A percentile compares a stretch with the other conserved stretches of the same genome.
Conservation (phyloP, 1,140 invertebrate species). For the Stenopsyche tienmushanensis region DNA sequence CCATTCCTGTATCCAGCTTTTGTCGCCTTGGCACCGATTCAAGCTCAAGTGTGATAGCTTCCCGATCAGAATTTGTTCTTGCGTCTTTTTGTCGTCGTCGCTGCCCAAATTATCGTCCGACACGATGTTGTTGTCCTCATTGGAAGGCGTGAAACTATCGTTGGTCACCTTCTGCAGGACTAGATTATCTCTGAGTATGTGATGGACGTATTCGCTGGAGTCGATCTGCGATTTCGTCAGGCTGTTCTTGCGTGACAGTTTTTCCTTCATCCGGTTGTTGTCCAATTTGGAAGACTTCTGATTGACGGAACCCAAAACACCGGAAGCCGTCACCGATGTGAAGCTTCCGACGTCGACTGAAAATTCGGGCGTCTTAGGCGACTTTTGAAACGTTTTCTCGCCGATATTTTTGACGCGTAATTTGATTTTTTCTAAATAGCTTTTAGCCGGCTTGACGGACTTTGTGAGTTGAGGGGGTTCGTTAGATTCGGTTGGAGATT, state of each 20-base stretch:
- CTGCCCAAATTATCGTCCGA: constrained; percentile 41
- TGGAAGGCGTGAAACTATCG: constrained; percentile 30
- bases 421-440: constrained; percentile 61
- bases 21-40: constrained; percentile 54
- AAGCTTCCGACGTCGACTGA: constrained; percentile 56
- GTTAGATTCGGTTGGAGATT: constrained; percentile 53
- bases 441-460: constrained; percentile 54
- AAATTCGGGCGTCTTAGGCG: constrained; percentile 45
- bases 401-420: constrained; percentile 57
- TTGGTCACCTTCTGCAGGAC: constrained; percentile 37
- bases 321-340: constrained; percentile 62
- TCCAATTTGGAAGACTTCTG: constrained; percentile 43
- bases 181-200: constrained; percentile 45
- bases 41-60: constrained; percentile 52
- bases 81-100: constrained; percentile 43
- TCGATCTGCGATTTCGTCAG: constrained; percentile 64
- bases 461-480: constrained; percentile 52
- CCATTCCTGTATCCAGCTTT: constrained; percentile 57
- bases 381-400: constrained; percentile 54
- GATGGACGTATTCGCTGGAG: constrained; percentile 58
- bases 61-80: constrained; percentile 49
- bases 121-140: constrained; percentile 12
- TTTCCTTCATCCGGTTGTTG: constrained; percentile 7
- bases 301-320: constrained; percentile 56
- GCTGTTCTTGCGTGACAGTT: constrained; percentile 52